Evolutionary conservation across 1,140 invertebrate species (phyloP), one percentile per base, ranked within the genome.

Genomic region (Neotoxoptera formosana): DNA sequence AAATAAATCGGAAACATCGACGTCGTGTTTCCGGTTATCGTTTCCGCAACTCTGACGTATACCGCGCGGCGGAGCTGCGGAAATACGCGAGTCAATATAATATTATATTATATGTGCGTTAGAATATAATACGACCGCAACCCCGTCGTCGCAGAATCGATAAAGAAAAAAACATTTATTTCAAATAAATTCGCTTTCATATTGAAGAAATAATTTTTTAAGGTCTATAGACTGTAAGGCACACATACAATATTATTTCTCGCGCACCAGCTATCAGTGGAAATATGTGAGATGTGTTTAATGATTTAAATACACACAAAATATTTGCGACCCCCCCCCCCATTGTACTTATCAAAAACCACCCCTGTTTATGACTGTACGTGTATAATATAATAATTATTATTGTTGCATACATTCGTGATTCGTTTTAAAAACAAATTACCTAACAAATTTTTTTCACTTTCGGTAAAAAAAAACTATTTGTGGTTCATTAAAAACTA

Each of bases 11-110:
- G 60, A 91, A 81, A 67, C 90, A 76, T 91, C 60, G 90, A 91
- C 90, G 90, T 91, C 41, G 36, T 81, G 60, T 91, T 91, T 91
- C 90, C 90, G 90, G 89, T 41, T 67, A 90, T 67, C 56, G 56
- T 76, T 90, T 90, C 89, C 56, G 89, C 21, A 17, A n/a, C 45
- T 47, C 11, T 30, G 41, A 86, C 84, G 11, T 86, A 41, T 41
- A 41, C 83, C 7, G 3, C 11, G 36, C 30, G 30, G 14, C n/a
- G 60, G 1, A 76, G 30, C 60, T n/a, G 41, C 41, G 30, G 60
- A n/a, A n/a, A 34, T 76, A n/a, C 1, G 60, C n/a, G 60, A 76
- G n/a, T 76, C 14, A 34, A 6, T 76, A 41, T 41, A 41, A 41
- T 41, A 41, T 41, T n/a, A n/a, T n/a, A n/a, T n/a, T n/a, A 17